Evolutionary conservation across 2,113 vertebrate genomes (phyloP).

Genomic region (Colistium nudipinnis): DNA sequence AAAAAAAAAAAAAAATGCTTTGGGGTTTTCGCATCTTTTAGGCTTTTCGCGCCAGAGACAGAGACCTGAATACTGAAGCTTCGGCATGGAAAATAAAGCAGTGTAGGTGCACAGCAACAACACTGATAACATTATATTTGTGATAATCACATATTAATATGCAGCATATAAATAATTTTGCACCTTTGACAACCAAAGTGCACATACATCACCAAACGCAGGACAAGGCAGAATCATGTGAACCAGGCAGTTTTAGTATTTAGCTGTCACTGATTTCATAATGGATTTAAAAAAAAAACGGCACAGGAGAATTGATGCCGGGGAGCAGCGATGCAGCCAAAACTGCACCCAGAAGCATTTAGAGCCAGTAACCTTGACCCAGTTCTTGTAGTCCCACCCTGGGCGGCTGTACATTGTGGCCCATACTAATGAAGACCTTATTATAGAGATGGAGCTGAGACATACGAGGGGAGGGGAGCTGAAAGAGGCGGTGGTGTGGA

Average conservation of each 20-base stretch:
- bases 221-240: neutral
- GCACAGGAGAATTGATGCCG: conserved; percentile 30
- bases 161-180: rapidly evolving
- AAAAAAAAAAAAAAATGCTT: neutral
- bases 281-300: conserved; percentile 26
- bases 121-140: neutral
- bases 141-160: neutral
- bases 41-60: too few species aligned
- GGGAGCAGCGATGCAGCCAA: conserved; percentile 47
- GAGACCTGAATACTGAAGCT: neutral
- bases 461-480: conserved; percentile 2
- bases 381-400: conserved; percentile 62
- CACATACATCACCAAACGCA: neutral
- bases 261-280: conserved; percentile 49
- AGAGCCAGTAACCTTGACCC: conserved; percentile 76
- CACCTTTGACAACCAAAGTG: neutral
- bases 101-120: neutral
- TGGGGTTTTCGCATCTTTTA: neutral
- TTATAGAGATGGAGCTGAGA: conserved; percentile 42
- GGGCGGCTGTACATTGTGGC: conserved; percentile 3
- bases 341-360: conserved; percentile 48
- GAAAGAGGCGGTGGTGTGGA: conserved; percentile 4
- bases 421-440: conserved; percentile 55
- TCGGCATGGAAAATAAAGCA: neutral
- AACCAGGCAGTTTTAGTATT: conserved; percentile 32